Evolutionary conservation across 1,140 invertebrate genomes (phyloP).

Genomic region (Helicoverpa zea): DNA sequence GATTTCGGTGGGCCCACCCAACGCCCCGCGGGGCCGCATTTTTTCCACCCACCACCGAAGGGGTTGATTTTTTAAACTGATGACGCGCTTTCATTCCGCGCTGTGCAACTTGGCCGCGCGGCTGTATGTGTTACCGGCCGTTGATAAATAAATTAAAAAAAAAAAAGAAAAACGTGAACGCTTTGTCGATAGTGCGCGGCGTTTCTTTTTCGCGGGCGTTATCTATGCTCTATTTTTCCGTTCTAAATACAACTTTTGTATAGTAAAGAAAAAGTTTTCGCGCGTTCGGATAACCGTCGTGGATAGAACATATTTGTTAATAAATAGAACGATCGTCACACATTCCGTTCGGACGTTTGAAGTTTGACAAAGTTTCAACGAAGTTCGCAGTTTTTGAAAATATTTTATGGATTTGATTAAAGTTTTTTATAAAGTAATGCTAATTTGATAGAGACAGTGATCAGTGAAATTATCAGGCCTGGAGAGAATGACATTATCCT

Average conservation of each 20-base stretch:
- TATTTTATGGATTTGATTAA: not conserved
- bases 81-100: conserved; percentile 87
- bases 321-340: conserved; percentile 26
- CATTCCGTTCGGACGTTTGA: conserved; percentile 34
- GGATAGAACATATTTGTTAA: conserved; percentile 41
- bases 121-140: conserved; percentile 80
- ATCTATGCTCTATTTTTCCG: conserved; percentile 71
- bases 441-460: conserved; percentile 54
- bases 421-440: conserved; percentile 14
- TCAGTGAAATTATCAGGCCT: conserved; percentile 64
- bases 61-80: conserved; percentile 88
- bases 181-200: conserved; percentile 80
- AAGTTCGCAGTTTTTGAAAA: conserved; percentile 54
- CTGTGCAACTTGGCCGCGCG: conserved; percentile 84
- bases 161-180: conserved; percentile 77
- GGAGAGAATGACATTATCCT: conserved; percentile 85
- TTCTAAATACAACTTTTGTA: conserved; percentile 71
- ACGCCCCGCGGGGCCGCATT: conserved; percentile 70
- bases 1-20: conserved; percentile 80
- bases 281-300: conserved; percentile 46
- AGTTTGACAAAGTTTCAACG: conserved; percentile 67
- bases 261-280: conserved; percentile 53
- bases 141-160: conserved; percentile 84
- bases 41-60: conserved; percentile 84
- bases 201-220: conserved; percentile 73